Base-by-base conservation (phyloP, 2,797 vertebrate species). In the Neosilurus mollespiculum region DNA sequence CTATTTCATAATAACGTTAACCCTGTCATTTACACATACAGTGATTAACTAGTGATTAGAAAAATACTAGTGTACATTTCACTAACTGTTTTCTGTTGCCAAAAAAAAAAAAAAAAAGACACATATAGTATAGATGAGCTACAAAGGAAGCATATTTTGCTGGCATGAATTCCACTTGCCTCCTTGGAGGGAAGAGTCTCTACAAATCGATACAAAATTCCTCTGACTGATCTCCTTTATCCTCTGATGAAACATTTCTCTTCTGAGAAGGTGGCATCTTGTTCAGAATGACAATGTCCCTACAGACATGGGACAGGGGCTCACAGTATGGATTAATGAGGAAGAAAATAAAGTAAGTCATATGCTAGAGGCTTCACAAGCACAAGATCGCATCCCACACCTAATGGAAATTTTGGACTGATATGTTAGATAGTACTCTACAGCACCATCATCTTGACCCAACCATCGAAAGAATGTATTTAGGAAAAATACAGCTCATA, bases 221-320 rank as follows among this genome's bases (percentile, higher is more conserved):
- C 58, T 62, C 22, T 77, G 56, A 61, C 73, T 77, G 54, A 61
- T 37, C 73, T 37, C 56, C 58, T 62, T 62, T 62, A 78, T 78
- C 37, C 58, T 62, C 5, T 62, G 37, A 78, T 62, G 75, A 62
- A 78, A 62, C 22, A 62, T 78, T 62, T 78, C 58, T 14, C n/a
- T 61, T 7, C 58, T 62, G 75, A 62, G 58, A 62, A 62, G 58
- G n/a, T 43, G 72, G 7, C 26, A 30, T 56, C 16, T 30, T 73
- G 24, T 30, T 51, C n/a, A 11, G 51, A 53, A 54, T 56, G 71
- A 18, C 70, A 53, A 16, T 73, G 71, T 73, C 9, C n/a, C n/a
- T 15, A 30, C 54, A 16, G 24, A 75, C 54, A 59, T 54, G 54
- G 54, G 54, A 59, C 7, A 18, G 22, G 10, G 72, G 26, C 18